Conservation (phyloP, 2,113 vertebrate genomes). For the Vulpes ferrilata region DNA sequence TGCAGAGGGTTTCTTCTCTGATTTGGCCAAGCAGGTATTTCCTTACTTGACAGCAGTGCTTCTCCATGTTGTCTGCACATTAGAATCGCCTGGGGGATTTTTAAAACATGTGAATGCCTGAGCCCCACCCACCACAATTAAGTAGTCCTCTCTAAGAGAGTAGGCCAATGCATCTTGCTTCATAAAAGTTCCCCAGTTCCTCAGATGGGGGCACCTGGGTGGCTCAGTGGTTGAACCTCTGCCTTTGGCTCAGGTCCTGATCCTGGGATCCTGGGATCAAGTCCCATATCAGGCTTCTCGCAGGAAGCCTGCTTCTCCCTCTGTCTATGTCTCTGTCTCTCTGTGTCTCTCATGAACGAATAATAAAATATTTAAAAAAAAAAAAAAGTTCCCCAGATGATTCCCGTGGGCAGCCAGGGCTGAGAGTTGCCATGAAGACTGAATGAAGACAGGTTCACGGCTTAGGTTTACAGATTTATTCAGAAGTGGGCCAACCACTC, state of each 20-base stretch:
- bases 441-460: neutral
- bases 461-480: neutral
- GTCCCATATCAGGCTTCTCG: no score
- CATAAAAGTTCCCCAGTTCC: neutral
- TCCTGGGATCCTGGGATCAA: no score
- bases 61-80: neutral
- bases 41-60: neutral
- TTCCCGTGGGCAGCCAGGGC: neutral
- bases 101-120: neutral
- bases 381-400: neutral
- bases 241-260: no score
- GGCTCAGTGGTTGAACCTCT: no score
- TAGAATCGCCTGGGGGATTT: neutral
- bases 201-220: no score
- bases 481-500: neutral
- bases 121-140: neutral
- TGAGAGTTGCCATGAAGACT: neutral
- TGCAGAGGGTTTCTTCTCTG: neutral
- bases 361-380: no score
- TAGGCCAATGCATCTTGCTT: fast-evolving
- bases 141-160: neutral
- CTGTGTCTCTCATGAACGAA: no score
- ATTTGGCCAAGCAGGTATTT: neutral
- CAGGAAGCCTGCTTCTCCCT: no score
- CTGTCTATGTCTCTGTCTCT: no score